Conservation (phyloP, 2,888 invertebrate species). For the Fragum fragum region DNA sequence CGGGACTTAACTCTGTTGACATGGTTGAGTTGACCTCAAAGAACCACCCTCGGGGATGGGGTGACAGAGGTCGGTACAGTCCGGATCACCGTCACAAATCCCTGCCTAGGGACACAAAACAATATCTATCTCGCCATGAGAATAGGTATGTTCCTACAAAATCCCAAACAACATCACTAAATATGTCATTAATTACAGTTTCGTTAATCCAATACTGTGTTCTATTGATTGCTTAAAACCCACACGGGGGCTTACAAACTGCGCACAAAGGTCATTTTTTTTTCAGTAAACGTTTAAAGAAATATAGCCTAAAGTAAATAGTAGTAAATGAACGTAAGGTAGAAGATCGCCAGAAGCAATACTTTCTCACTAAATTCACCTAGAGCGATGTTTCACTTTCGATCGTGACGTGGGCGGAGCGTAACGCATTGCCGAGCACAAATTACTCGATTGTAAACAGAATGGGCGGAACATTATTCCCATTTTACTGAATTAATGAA, state of each 20-base stretch:
- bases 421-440: conserved; percentile 53
- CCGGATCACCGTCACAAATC: neutral
- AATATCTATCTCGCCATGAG: neutral
- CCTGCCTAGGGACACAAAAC: conserved; percentile 1
- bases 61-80: conserved; percentile 10
- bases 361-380: conserved; percentile 56
- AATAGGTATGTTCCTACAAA: neutral
- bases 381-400: conserved; percentile 64
- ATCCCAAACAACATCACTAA: neutral
- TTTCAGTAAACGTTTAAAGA: neutral
- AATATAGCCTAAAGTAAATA: conserved; percentile 17
- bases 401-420: conserved; percentile 55
- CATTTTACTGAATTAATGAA: conserved; percentile 40
- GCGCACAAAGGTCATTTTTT: conserved; percentile 18
- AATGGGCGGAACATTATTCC: conserved; percentile 44
- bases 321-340: conserved; percentile 49
- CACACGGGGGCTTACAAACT: conserved; percentile 9
- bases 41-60: conserved; percentile 23
- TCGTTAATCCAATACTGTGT: neutral
- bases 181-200: neutral
- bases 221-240: neutral
- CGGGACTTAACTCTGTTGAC: conserved; percentile 60
- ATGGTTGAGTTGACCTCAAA: conserved; percentile 17
- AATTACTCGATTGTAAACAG: conserved; percentile 44
- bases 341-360: conserved; percentile 66